Percentiles rank a stretch among this genome's conserved stretches.
phyloP scores from a whole-genome alignment of 2,888 invertebrate species.

The Ischnus inquisitorius region DNA sequence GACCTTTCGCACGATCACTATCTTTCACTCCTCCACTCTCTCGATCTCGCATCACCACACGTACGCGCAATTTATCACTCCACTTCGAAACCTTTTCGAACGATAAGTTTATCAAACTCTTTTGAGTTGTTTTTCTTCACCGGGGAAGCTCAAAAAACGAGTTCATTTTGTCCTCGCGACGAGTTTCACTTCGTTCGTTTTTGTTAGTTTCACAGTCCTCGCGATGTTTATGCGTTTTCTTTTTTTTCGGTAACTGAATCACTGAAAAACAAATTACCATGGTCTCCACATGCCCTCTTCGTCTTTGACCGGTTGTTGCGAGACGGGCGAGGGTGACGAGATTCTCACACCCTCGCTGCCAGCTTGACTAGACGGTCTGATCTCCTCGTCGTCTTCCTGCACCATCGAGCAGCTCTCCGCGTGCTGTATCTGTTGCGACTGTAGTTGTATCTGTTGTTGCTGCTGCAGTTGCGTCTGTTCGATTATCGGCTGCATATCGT shows the following conservation, averaged over 20 bases:
- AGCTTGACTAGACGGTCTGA: slow-evolving; percentile 78
- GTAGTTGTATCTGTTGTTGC: slow-evolving; percentile 44
- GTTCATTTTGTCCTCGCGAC: background rate
- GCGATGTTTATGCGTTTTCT: background rate
- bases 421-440: slow-evolving; percentile 39
- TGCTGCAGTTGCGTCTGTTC: slow-evolving; percentile 53
- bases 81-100: slow-evolving; percentile 31
- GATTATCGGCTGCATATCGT: slow-evolving; percentile 64
- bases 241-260: background rate
- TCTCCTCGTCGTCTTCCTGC: slow-evolving; percentile 71
- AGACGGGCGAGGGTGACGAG: slow-evolving; percentile 72
- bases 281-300: slow-evolving; percentile 85
- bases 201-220: background rate
- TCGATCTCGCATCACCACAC: slow-evolving; percentile 38
- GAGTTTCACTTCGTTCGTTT: slow-evolving; percentile 9
- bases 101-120: background rate
- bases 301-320: slow-evolving; percentile 81
- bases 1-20: slow-evolving; percentile 52
- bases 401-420: slow-evolving; percentile 58
- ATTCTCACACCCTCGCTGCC: slow-evolving; percentile 76
- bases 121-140: background rate
- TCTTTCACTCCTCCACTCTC: slow-evolving; percentile 33
- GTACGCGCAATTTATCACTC: slow-evolving; percentile 22
- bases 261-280: slow-evolving; percentile 78
- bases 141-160: background rate